Conservation (phyloP, 1,140 invertebrate genomes). For the Cyphomyrmex costatus region DNA sequence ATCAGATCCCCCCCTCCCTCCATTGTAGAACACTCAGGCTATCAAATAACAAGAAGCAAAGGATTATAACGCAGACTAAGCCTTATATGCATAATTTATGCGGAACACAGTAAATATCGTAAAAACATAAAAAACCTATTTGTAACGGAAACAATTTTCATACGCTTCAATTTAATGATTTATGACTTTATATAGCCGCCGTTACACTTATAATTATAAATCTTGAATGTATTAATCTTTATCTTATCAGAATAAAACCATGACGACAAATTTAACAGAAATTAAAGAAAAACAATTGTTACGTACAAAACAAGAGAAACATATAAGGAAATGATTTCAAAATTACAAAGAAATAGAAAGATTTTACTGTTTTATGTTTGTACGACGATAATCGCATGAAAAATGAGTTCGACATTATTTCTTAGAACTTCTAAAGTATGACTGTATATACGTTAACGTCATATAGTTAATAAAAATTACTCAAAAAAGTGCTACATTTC, state of each 20-base stretch:
- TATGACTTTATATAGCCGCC: background rate
- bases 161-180: slow-evolving; percentile 9
- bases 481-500: background rate
- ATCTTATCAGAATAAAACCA: background rate
- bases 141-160: slow-evolving; percentile 24
- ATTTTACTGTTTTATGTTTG: background rate
- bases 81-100: slow-evolving; percentile 60
- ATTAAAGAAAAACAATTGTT: background rate
- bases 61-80: slow-evolving; percentile 48
- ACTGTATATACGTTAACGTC: background rate
- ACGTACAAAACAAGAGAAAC: background rate
- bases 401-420: background rate
- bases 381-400: background rate
- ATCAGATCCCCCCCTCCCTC: slow-evolving; percentile 47
- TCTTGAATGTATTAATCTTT: slow-evolving; percentile 3
- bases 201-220: background rate
- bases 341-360: background rate
- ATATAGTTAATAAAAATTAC: background rate
- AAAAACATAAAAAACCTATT: background rate
- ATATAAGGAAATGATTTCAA: background rate
- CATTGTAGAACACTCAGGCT: slow-evolving; percentile 46
- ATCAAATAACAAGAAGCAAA: slow-evolving; percentile 61
- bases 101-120: background rate
- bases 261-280: background rate
- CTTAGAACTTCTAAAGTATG: background rate